phyloP scores from a whole-genome alignment of 2,888 invertebrate genomes.

The Galeopsomyia nigrocyanea region DNA sequence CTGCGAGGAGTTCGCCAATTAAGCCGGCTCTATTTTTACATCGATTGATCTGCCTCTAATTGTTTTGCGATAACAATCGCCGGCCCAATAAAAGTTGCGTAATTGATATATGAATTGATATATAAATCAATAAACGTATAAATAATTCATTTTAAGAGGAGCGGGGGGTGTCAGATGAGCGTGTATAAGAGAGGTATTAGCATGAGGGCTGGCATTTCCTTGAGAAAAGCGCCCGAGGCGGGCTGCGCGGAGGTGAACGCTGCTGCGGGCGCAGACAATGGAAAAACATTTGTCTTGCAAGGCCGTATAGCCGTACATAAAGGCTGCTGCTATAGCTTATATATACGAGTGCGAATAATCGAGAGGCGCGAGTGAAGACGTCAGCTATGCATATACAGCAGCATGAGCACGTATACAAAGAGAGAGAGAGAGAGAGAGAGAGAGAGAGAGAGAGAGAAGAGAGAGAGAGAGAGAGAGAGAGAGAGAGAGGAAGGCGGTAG shows the following conservation, averaged over 20 bases:
- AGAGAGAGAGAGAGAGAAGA: neutral
- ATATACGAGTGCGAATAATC: too few relatives aligned
- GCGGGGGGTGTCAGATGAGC: too few relatives aligned
- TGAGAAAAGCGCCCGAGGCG: neutral
- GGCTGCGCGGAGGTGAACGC: too few relatives aligned
- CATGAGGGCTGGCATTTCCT: conserved; percentile 3
- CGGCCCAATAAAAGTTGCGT: too few relatives aligned
- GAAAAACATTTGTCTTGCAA: conserved; percentile 28
- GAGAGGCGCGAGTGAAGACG: conserved; percentile 8
- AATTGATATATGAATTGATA: too few relatives aligned
- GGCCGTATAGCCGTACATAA: neutral
- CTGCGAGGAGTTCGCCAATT: neutral
- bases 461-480: neutral
- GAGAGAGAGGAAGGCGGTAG: neutral
- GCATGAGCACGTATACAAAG: neutral
- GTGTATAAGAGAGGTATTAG: too few relatives aligned
- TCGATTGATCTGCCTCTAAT: too few relatives aligned
- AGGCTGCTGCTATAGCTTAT: too few relatives aligned
- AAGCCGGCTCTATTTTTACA: conserved; percentile 6
- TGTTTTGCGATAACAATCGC: neutral
- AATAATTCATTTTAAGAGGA: too few relatives aligned
- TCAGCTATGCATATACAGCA: neutral
- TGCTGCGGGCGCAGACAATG: conserved; percentile 8
- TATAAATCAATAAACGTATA: too few relatives aligned
- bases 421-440: neutral